Evolutionary conservation across 2,888 invertebrate genomes (phyloP).

Genomic region (Caenorhabditis afra): DNA sequence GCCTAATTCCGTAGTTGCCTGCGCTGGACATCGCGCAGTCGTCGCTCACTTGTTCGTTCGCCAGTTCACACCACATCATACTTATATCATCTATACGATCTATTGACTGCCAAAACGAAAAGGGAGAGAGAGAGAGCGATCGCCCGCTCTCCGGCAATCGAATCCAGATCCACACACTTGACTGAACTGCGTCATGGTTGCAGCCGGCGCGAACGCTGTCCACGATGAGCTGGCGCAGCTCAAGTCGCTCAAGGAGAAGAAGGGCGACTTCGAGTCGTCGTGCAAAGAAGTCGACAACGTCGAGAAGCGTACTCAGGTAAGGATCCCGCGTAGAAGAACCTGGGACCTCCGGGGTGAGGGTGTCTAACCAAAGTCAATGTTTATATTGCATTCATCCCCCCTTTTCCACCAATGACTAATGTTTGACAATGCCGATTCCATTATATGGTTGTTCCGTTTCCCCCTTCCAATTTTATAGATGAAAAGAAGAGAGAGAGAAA

Average conservation of each 20-base stretch:
- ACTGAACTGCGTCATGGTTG: constrained; percentile 53
- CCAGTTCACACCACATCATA: constrained; percentile 59
- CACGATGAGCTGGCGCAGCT: constrained; percentile 78
- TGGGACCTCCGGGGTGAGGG: neutral
- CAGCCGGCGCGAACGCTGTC: constrained; percentile 74
- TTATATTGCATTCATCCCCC: constrained; percentile 31
- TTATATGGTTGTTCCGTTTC: neutral
- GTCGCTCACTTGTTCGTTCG: constrained; percentile 20
- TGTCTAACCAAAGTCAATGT: constrained; percentile 35
- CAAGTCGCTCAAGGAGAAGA: constrained; percentile 73
- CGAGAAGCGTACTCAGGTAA: constrained; percentile 67
- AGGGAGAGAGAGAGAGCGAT: too few species aligned
- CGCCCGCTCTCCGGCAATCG: too few species aligned
- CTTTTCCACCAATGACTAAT: constrained; percentile 35
- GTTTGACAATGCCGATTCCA: constrained; percentile 22
- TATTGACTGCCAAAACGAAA: constrained; percentile 39
- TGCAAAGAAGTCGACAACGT: constrained; percentile 70
- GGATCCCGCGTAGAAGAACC: constrained; percentile 35
- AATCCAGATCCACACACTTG: constrained; percentile 1
- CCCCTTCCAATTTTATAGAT: constrained; percentile 4
- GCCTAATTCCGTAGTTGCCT: constrained; percentile 53
- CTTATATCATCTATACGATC: constrained; percentile 60
- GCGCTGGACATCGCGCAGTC: constrained; percentile 22
- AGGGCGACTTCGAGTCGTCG: constrained; percentile 76
- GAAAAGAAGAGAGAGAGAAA: neutral